Evolutionary conservation across 1,140 invertebrate species (phyloP).

Genomic region (Dendrolimus punctatus): DNA sequence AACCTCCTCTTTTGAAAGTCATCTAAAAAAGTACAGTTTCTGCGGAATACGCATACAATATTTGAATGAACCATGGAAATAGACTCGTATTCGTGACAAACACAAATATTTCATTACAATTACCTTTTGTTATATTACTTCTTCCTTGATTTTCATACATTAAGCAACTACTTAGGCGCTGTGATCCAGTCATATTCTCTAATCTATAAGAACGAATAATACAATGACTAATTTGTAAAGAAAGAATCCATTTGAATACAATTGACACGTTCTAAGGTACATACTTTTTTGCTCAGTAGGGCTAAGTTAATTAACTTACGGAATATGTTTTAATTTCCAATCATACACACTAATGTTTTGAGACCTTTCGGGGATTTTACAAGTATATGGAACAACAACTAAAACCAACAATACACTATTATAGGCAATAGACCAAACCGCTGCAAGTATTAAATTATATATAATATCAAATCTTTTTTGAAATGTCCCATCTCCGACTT

Average conservation of each 20-base stretch:
- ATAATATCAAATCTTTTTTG: slow-evolving; percentile 43
- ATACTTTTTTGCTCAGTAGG: background rate
- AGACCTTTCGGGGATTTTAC: slow-evolving; percentile 32
- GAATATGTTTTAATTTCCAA: slow-evolving; percentile 45
- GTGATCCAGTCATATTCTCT: slow-evolving; percentile 7
- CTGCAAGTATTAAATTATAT: slow-evolving; percentile 31
- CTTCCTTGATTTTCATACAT: slow-evolving; percentile 23
- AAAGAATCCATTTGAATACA: no score
- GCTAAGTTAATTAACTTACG: slow-evolving; percentile 29
- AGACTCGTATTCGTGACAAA: no score
- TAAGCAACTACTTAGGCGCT: slow-evolving; percentile 21
- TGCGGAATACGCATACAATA: no score
- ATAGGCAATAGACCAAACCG: slow-evolving; percentile 35
- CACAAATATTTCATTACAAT: no score
- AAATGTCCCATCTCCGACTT: slow-evolving; percentile 37
- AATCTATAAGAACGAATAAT: no score
- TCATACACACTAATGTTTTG: slow-evolving; percentile 28
- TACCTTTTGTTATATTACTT: slow-evolving; percentile 33
- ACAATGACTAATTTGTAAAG: no score
- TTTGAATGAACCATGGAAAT: no score
- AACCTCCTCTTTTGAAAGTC: no score
- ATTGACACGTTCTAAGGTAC: no score
- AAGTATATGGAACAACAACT: slow-evolving; percentile 35
- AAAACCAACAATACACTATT: slow-evolving; percentile 39
- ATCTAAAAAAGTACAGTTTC: no score